Percentiles rank a stretch among this genome's conserved stretches.
phyloP scores from a whole-genome alignment of 2,113 vertebrate species.

The Thryonomys swinderianus region DNA sequence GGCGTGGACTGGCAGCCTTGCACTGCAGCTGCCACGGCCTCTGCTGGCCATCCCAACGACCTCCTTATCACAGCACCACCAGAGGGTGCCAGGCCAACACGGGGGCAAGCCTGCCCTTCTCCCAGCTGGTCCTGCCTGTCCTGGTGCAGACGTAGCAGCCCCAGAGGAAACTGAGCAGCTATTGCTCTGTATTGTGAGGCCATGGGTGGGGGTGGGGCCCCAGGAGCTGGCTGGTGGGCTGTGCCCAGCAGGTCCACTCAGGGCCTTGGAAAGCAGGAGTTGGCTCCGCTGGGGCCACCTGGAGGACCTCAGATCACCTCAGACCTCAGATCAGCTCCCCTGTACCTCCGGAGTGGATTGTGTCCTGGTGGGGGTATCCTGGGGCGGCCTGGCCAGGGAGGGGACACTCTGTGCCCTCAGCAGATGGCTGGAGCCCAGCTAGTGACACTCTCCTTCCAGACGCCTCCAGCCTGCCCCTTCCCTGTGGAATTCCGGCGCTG shows the following conservation, averaged over 20 bases:
- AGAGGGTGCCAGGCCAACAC: background rate
- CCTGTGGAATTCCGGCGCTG: slow-evolving; percentile 42
- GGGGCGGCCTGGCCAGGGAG: background rate
- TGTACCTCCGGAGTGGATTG: background rate
- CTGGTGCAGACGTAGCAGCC: background rate
- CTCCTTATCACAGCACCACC: background rate
- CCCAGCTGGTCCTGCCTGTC: background rate
- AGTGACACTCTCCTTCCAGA: background rate
- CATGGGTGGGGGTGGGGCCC: background rate
- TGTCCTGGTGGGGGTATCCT: background rate
- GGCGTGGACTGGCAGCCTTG: slow-evolving; percentile 13
- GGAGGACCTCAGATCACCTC: background rate
- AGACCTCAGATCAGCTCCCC: background rate
- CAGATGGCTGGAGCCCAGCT: background rate
- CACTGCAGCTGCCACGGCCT: slow-evolving; percentile 13
- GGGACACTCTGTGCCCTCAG: background rate
- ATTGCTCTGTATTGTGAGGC: background rate
- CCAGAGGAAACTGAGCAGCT: background rate
- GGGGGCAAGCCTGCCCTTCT: background rate
- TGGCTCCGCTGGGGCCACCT: background rate
- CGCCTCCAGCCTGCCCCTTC: background rate
- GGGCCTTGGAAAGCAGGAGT: background rate
- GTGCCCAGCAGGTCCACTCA: background rate
- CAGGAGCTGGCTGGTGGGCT: background rate
- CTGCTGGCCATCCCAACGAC: background rate